A percentile compares a stretch with the other conserved stretches of the same genome.
Evolutionary conservation across 2,888 invertebrate genomes (phyloP).

Genomic region (Argyresthia albistria): DNA sequence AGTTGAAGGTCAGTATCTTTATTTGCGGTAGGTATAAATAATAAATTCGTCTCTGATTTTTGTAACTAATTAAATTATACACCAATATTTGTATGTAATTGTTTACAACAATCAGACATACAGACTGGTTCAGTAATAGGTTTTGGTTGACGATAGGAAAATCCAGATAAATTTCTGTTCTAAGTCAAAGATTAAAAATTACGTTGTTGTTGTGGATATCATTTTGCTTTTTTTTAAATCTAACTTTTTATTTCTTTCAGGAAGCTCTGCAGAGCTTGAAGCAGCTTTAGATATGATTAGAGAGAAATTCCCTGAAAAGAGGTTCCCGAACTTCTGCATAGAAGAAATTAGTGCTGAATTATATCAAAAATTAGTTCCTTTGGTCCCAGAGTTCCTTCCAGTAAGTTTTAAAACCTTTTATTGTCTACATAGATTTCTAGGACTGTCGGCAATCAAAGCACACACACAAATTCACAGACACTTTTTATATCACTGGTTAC

Average conservation of each 20-base stretch:
- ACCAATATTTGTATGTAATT: too few relatives aligned
- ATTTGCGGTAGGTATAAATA: too few relatives aligned
- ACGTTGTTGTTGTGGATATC: background rate
- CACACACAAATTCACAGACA: background rate
- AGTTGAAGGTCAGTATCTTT: slow-evolving; percentile 76
- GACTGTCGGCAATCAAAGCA: too few relatives aligned
- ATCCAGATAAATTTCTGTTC: background rate
- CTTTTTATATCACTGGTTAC: background rate
- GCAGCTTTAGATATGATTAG: slow-evolving; percentile 88
- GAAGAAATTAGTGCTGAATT: slow-evolving; percentile 68
- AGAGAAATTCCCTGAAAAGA: slow-evolving; percentile 85
- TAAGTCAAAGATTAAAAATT: background rate
- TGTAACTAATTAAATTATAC: background rate
- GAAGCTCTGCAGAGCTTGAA: slow-evolving; percentile 83
- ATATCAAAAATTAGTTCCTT: slow-evolving; percentile 59
- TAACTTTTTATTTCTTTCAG: slow-evolving; percentile 38
- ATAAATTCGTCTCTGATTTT: too few relatives aligned
- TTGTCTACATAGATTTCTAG: background rate
- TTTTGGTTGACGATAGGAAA: background rate
- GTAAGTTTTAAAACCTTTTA: slow-evolving; percentile 39
- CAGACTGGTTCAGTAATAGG: too few relatives aligned
- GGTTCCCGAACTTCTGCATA: slow-evolving; percentile 85
- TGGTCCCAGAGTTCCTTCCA: slow-evolving; percentile 71
- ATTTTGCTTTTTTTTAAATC: too few relatives aligned
- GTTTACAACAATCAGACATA: too few relatives aligned